Percentiles rank a stretch among this genome's conserved stretches.
Evolutionary conservation across 2,888 invertebrate genomes (phyloP).

Genomic region (Herminia tarsipennalis): DNA sequence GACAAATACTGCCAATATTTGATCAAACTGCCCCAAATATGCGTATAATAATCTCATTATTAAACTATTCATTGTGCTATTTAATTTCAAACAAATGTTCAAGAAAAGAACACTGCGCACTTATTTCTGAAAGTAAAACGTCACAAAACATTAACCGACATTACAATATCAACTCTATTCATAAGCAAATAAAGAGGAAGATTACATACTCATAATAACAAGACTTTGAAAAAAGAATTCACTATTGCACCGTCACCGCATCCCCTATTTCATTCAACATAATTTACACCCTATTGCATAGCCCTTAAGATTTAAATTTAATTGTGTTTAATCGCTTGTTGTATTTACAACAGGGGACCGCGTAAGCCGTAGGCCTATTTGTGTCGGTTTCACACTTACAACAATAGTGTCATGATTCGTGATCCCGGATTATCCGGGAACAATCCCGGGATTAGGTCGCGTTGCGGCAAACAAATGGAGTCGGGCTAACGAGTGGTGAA

Average conservation of each 20-base stretch:
- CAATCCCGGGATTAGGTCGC: slow-evolving; percentile 80
- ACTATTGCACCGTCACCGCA: slow-evolving; percentile 52
- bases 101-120: slow-evolving; percentile 58
- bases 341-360: slow-evolving; percentile 42
- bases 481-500: slow-evolving; percentile 68
- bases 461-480: slow-evolving; percentile 83
- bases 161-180: slow-evolving; percentile 26
- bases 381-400: slow-evolving; percentile 86
- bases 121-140: slow-evolving; percentile 43
- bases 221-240: slow-evolving; percentile 52
- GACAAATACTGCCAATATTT: slow-evolving; percentile 69
- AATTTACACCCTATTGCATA: slow-evolving; percentile 18
- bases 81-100: slow-evolving; percentile 69
- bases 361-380: slow-evolving; percentile 76
- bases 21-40: slow-evolving; percentile 60
- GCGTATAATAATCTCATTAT: slow-evolving; percentile 74
- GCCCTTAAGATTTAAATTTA: slow-evolving; percentile 23
- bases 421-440: slow-evolving; percentile 82
- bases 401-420: slow-evolving; percentile 86
- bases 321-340: slow-evolving; percentile 15
- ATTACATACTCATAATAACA: slow-evolving; percentile 2
- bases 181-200: background rate
- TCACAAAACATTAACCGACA: slow-evolving; percentile 22
- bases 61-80: slow-evolving; percentile 64
- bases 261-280: slow-evolving; percentile 11